These are phyloP conservation scores for Lasioglossum marginatum DNA, from an alignment of 2,888 invertebrate genomes.

Conservation along the genomic window DNA sequence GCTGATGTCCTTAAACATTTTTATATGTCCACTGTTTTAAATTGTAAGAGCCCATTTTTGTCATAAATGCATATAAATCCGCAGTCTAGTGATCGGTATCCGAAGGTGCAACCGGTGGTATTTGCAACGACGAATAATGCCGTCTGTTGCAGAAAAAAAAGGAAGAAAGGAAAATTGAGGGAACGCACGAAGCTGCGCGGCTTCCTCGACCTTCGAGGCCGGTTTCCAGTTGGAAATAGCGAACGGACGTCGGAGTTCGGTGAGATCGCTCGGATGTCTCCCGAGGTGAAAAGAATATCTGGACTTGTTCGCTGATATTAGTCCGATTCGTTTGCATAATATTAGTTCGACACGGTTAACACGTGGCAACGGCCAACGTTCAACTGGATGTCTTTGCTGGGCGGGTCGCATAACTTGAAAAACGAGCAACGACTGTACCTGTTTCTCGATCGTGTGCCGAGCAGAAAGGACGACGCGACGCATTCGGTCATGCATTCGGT, in stretches of 20 bases:
- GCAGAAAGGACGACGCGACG: neutral
- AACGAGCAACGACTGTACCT: neutral
- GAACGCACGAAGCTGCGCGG: neutral
- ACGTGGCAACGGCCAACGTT: neutral
- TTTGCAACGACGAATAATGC: neutral
- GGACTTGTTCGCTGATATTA: neutral
- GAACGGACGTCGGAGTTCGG: neutral
- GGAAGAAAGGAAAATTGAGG: neutral
- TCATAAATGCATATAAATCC: no score
- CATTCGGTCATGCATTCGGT: neutral
- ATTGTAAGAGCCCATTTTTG: no score
- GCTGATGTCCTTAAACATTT: no score
- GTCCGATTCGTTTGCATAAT: neutral
- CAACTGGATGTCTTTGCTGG: neutral
- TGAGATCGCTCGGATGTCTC: neutral
- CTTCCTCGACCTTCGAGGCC: neutral
- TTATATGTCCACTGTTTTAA: no score
- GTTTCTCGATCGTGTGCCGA: neutral
- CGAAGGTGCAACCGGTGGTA: neutral
- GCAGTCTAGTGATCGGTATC: no score
- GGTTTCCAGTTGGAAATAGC: constrained; percentile 4
- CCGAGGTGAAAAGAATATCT: no score
- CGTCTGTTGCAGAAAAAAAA: neutral
- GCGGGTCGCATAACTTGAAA: constrained; percentile 1
- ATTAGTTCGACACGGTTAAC: neutral